These are phyloP conservation scores for Thalassaphorura encarpata DNA, from an alignment of 1,140 invertebrate genomes.

Conservation along the genomic window DNA sequence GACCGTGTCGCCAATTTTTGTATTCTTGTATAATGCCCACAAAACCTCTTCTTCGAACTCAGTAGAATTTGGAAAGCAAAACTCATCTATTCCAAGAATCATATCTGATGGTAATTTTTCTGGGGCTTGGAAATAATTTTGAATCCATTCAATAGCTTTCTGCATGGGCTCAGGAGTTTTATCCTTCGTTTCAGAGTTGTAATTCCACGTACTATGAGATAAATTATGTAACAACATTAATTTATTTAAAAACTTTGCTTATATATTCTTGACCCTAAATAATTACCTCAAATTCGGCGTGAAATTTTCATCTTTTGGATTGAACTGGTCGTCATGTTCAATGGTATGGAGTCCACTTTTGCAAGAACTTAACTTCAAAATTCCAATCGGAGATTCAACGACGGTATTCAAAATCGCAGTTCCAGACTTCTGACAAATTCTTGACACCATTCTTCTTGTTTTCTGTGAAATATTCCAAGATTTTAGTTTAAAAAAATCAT, in stretches of 20 bases:
- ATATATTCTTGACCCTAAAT: not conserved
- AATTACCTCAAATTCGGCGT: not conserved
- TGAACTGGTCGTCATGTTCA: not conserved
- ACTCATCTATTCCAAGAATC: not conserved
- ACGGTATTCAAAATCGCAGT: too few relatives aligned
- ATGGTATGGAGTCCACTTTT: not conserved
- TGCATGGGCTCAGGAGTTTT: not conserved
- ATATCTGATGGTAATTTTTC: too few relatives aligned
- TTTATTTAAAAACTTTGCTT: not conserved
- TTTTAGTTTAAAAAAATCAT: too few relatives aligned
- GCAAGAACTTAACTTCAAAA: not conserved
- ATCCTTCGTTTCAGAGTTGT: not conserved
- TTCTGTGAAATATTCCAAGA: too few relatives aligned
- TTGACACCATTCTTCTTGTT: too few relatives aligned
- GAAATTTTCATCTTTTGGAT: not conserved
- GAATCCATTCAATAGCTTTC: not conserved
- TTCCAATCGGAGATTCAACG: not conserved
- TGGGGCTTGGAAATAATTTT: not conserved
- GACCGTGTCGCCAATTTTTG: not conserved
- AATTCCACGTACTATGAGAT: not conserved
- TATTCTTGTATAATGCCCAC: not conserved
- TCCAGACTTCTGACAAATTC: too few relatives aligned
- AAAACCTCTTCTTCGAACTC: constrained; percentile 1
- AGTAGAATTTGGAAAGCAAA: not conserved
- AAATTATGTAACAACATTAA: not conserved